Conservation (phyloP, 2,797 vertebrate species). For the Sebastes iracundus region DNA sequence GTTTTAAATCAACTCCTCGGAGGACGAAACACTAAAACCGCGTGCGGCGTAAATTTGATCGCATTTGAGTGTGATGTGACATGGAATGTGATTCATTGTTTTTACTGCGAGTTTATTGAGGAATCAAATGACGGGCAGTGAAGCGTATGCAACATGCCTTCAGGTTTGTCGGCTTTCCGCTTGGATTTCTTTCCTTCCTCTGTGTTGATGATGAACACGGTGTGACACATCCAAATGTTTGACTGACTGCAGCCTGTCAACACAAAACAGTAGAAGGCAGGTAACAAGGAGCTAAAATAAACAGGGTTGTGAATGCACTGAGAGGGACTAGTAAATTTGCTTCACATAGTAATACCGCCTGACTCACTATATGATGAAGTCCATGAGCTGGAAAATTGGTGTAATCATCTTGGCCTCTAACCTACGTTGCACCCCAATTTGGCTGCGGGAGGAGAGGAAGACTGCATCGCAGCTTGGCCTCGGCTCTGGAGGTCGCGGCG, state of each 20-base stretch:
- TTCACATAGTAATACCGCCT: conserved; percentile 28
- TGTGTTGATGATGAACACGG: conserved; percentile 58
- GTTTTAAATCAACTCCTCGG: conserved; percentile 49
- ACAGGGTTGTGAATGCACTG: neutral
- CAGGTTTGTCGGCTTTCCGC: conserved; percentile 65
- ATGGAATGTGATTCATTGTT: conserved; percentile 61
- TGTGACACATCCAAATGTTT: conserved; percentile 58
- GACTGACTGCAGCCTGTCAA: conserved; percentile 28
- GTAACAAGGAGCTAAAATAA: conserved; percentile 21
- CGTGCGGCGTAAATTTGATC: conserved; percentile 27
- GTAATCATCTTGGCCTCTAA: conserved; percentile 75
- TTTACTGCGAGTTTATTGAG: conserved; percentile 62
- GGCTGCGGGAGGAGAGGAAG: conserved; percentile 47
- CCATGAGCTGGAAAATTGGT: conserved; percentile 77
- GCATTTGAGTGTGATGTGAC: conserved; percentile 46
- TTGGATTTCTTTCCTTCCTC: conserved; percentile 35
- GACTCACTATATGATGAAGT: conserved; percentile 64
- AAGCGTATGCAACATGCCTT: conserved; percentile 54
- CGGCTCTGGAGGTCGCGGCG: conserved; percentile 51
- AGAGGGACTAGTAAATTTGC: conserved; percentile 28
- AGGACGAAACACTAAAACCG: conserved; percentile 30
- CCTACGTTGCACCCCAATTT: conserved; percentile 64
- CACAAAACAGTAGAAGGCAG: conserved; percentile 13
- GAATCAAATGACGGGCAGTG: conserved; percentile 56
- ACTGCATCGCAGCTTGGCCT: conserved; percentile 56